Percentiles rank a stretch among this genome's conserved stretches.
These are phyloP conservation scores for Sceliomorpha sp. DNA, from an alignment of 2,888 invertebrate genomes.

Conservation along the genomic window DNA sequence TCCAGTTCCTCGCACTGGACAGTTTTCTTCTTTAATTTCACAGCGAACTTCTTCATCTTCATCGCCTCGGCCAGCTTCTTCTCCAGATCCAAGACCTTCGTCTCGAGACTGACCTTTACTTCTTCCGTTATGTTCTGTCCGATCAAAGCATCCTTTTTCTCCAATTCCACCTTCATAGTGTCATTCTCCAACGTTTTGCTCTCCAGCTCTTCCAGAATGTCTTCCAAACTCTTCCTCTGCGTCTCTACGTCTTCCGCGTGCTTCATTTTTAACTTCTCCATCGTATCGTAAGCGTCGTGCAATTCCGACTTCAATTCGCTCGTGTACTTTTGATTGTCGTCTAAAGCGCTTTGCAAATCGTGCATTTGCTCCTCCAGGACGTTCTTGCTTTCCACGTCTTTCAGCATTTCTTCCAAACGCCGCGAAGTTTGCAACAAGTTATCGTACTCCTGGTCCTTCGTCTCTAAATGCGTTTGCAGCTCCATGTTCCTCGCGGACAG, in stretches of 20 bases:
- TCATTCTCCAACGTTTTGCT: conserved; percentile 80
- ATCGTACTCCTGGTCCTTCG: conserved; percentile 81
- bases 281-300: conserved; percentile 80
- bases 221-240: conserved; percentile 76
- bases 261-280: conserved; percentile 77
- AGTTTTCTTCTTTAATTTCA: conserved; percentile 88
- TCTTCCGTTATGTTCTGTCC: conserved; percentile 70
- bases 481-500: conserved; percentile 29
- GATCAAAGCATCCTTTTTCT: conserved; percentile 77
- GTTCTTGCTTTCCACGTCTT: conserved; percentile 66
- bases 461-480: conserved; percentile 65
- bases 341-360: conserved; percentile 60
- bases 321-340: conserved; percentile 60
- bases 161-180: conserved; percentile 73
- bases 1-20: conserved; percentile 85
- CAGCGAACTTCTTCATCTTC: conserved; percentile 89
- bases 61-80: conserved; percentile 81
- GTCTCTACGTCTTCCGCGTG: conserved; percentile 78
- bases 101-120: conserved; percentile 70
- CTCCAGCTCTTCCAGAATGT: conserved; percentile 78
- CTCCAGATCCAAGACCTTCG: conserved; percentile 77
- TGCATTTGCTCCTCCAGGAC: conserved; percentile 57
- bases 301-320: conserved; percentile 67
- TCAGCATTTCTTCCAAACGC: conserved; percentile 68
- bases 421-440: conserved; percentile 71